phyloP scores from a whole-genome alignment of 2,797 vertebrate species.

The Tangara arthus region DNA sequence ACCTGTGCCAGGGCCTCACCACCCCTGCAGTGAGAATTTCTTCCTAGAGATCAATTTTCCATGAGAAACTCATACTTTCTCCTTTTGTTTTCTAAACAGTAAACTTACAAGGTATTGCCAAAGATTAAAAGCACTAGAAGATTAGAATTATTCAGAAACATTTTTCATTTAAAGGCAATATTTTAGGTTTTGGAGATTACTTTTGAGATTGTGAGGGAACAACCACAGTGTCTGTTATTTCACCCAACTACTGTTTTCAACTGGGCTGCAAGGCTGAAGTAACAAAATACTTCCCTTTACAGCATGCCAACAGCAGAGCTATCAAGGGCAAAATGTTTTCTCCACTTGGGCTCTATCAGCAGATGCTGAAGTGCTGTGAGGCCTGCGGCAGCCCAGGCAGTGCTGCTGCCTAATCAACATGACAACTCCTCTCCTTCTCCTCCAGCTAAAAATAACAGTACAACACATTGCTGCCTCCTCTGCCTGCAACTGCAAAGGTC shows the following conservation, averaged over 20 bases:
- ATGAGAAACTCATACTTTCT: neutral
- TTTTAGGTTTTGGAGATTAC: neutral
- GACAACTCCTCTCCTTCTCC: neutral
- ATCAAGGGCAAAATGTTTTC: conserved; percentile 9
- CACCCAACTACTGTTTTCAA: neutral
- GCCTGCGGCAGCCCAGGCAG: neutral
- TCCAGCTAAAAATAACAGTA: conserved; percentile 50
- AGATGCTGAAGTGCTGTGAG: neutral
- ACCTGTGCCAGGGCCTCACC: rapidly evolving
- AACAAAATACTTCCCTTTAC: neutral
- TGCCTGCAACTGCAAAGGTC: conserved; percentile 50
- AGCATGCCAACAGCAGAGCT: neutral
- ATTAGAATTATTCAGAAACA: neutral
- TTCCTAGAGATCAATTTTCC: neutral
- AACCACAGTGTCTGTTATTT: neutral
- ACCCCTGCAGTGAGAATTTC: neutral
- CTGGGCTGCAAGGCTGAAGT: neutral
- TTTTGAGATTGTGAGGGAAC: neutral
- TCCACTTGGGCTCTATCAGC: neutral
- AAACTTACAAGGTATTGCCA: neutral
- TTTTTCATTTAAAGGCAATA: neutral
- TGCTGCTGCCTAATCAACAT: neutral
- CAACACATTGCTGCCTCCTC: neutral
- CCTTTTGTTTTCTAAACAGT: neutral
- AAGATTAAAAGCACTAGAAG: neutral